These are phyloP conservation scores for Microcaecilia unicolor DNA, from an alignment of 2,797 vertebrate species.

Conservation along the genomic window DNA sequence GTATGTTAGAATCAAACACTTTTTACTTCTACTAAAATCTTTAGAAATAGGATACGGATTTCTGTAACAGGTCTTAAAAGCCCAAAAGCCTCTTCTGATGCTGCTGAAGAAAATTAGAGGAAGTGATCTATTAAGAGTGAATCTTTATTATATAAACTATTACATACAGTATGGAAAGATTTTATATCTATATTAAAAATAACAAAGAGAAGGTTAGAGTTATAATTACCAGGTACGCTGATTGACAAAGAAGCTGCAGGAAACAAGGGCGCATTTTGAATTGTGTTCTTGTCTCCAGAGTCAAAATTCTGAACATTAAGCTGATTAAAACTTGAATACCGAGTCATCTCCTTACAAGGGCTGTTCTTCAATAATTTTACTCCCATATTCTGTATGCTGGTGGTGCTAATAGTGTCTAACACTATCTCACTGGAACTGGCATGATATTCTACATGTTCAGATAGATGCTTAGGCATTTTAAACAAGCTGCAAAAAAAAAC, in stretches of 20 bases:
- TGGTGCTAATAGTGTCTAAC: conserved; percentile 3
- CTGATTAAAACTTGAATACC: conserved; percentile 26
- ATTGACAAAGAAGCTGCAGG: conserved; percentile 26
- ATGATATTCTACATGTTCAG: conserved; percentile 16
- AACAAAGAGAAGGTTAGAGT: conserved; percentile 15
- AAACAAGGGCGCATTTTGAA: conserved; percentile 31
- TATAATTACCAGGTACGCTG: conserved; percentile 44
- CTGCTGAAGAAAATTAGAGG: conserved; percentile 45
- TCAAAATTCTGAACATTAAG: conserved; percentile 9
- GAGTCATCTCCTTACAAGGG: conserved; percentile 10
- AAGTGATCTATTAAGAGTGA: background rate
- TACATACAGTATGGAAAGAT: background rate
- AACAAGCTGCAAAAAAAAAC: conserved; percentile 49
- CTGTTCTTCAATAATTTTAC: conserved; percentile 18
- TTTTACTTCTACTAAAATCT: background rate
- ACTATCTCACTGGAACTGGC: conserved; percentile 5
- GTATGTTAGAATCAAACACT: too few species aligned
- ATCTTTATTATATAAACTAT: background rate
- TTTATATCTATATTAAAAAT: conserved; percentile 8
- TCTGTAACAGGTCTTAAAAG: conserved; percentile 80
- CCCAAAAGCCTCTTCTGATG: conserved; percentile 41
- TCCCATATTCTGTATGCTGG: too few species aligned
- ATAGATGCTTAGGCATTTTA: conserved; percentile 27
- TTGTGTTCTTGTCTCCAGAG: conserved; percentile 21
- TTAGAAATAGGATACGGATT: conserved; percentile 89